phyloP scores from a whole-genome alignment of 2,888 invertebrate genomes.

The Drosophila eohydei region DNA sequence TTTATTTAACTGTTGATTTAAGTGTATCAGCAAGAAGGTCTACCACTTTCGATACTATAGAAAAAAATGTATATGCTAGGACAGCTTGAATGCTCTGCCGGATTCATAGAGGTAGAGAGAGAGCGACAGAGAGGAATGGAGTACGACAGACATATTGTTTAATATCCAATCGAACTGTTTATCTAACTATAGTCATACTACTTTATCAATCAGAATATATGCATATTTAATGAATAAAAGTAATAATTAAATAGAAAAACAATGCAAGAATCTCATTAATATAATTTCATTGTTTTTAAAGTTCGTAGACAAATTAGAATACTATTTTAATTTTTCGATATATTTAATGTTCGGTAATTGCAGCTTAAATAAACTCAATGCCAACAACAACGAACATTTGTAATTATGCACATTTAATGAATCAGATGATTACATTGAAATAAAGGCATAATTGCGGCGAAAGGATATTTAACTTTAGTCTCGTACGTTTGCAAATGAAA shows the following conservation, averaged over 20 bases:
- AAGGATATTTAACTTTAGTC: conserved; percentile 3
- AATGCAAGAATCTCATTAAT: background rate
- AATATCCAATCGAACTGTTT: too few species aligned
- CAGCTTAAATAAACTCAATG: background rate
- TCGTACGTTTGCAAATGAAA: background rate
- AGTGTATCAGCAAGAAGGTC: background rate
- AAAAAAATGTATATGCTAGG: background rate
- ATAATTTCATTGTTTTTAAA: background rate
- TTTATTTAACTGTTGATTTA: background rate
- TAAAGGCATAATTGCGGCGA: conserved; percentile 7
- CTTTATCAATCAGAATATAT: too few species aligned
- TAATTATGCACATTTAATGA: conserved; percentile 10
- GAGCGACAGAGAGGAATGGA: background rate
- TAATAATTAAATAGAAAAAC: background rate
- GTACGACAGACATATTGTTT: too few species aligned
- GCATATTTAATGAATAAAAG: too few species aligned
- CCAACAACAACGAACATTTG: background rate
- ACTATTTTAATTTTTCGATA: background rate
- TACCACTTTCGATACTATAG: background rate
- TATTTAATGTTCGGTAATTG: conserved; percentile 1
- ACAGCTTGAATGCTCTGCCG: background rate
- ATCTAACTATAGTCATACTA: too few species aligned
- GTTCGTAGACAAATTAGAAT: background rate
- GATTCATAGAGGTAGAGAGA: background rate
- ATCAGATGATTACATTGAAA: conserved; percentile 17